Evolutionary conservation across 2,888 invertebrate genomes (phyloP).

Genomic region (Rotaria magnacalcarata): DNA sequence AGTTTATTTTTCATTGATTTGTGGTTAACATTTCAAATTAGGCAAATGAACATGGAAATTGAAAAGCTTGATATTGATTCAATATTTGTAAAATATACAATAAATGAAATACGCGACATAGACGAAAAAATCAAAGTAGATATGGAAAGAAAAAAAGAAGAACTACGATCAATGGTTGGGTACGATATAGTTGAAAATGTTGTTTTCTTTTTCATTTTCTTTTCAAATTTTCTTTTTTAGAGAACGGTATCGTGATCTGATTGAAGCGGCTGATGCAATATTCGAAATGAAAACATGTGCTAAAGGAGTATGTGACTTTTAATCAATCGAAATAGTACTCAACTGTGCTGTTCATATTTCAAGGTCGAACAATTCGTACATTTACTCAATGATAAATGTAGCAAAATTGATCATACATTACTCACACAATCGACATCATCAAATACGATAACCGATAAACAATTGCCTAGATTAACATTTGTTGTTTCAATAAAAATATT

Average conservation of each 20-base stretch:
- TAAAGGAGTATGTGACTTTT: conserved; percentile 31
- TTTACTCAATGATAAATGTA: conserved; percentile 21
- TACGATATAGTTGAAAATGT: background rate
- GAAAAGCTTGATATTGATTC: conserved; percentile 46
- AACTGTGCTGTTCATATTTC: background rate
- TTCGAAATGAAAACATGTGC: conserved; percentile 45
- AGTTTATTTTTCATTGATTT: too few species aligned
- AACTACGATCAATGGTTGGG: conserved; percentile 45
- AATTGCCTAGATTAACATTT: background rate
- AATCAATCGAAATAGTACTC: background rate
- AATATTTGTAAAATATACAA: conserved; percentile 45
- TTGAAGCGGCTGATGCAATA: conserved; percentile 46
- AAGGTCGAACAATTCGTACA: conserved; percentile 34
- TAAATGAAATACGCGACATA: conserved; percentile 43
- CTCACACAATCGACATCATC: background rate
- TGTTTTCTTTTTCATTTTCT: background rate
- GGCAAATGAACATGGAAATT: conserved; percentile 36
- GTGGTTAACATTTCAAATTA: background rate
- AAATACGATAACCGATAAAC: background rate
- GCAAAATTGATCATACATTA: background rate
- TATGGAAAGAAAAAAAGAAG: conserved; percentile 46
- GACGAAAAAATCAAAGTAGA: conserved; percentile 43
- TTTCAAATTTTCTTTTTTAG: background rate
- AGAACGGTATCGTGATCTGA: conserved; percentile 45
- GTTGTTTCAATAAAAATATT: background rate